Evolutionary conservation across 2,797 vertebrate species (phyloP), one percentile per base, ranked within the genome.

Genomic region (Antennarius maculatus): DNA sequence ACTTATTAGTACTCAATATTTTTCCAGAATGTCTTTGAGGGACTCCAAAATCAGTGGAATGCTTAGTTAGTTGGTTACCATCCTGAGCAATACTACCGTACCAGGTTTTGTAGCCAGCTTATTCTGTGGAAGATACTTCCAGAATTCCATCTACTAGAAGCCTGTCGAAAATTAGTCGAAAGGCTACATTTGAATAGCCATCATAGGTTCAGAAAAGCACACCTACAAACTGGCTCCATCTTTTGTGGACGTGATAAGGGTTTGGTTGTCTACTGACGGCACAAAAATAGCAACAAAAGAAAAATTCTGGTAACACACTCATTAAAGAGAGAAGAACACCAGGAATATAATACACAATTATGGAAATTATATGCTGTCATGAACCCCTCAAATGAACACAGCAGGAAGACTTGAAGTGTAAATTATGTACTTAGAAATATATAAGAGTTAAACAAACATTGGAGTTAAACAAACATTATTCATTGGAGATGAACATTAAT

Each of bases 181-280:
- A 51, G 23, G 5, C 9, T 37, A 2, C 9, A 34, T 23, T 56
- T 66, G 23, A 23, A 41, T 48, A 43, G 34, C n/a, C 18, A 46
- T 18, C 28, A 67, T 8, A 6, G 6, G 9, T 34, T 42, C 55
- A 55, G n/a, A 49, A 53, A 37, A 52, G 12, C 6, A 13, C 16
- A 42, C 7, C 34, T 3, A 34, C 57, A 34, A 51, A 41, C 48
- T 48, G 34, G 41, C 27, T 34, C 14, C 47, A 15, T 42, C 23
- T 55, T 55, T 68, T 67, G 46, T 56, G 53, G 45, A 29, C 46
- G 23, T 61, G 51, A 53, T 27, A 10, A 28, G 7, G 28, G 17
- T 48, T 37, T 1, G 18, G 28, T 37, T 39, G 23, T 58, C 15
- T 52, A 42, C 49, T 69, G 47, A 68, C 13, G 54, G 56, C 54